These are phyloP conservation scores for Apoderus coryli DNA, from an alignment of 2,888 invertebrate species.

Conservation along the genomic window DNA sequence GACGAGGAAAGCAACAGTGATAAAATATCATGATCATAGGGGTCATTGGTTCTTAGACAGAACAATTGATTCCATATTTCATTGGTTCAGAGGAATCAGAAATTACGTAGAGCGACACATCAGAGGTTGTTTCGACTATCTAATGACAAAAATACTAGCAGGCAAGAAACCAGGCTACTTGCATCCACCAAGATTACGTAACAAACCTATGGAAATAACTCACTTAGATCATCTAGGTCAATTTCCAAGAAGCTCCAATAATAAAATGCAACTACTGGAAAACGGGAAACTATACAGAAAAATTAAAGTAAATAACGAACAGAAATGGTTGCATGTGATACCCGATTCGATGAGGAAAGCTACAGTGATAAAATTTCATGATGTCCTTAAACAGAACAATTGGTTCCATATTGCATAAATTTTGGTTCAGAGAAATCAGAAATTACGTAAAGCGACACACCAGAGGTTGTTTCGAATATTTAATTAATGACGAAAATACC, in stretches of 20 bases:
- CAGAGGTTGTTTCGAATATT: conserved; percentile 13
- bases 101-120: no score
- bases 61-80: no score
- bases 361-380: conserved; percentile 13
- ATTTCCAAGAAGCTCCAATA: no score
- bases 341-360: conserved; percentile 15
- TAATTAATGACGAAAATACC: conserved; percentile 12
- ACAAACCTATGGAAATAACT: no score
- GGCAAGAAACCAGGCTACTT: no score
- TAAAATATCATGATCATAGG: conserved; percentile 13
- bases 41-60: conserved; percentile 14
- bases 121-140: no score
- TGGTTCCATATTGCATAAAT: conserved; percentile 8
- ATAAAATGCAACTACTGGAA: no score
- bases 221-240: no score
- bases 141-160: no score
- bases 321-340: conserved; percentile 10
- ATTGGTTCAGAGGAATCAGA: no score
- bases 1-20: conserved; percentile 14
- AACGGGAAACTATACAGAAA: conserved; percentile 5
- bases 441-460: conserved; percentile 14
- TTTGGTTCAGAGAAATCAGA: conserved; percentile 15
- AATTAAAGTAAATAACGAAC: conserved; percentile 5
- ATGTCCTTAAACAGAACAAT: conserved; percentile 11
- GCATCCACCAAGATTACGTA: no score